Evolutionary conservation across 2,113 vertebrate genomes (phyloP).

Genomic region (Trogon melanurus): DNA sequence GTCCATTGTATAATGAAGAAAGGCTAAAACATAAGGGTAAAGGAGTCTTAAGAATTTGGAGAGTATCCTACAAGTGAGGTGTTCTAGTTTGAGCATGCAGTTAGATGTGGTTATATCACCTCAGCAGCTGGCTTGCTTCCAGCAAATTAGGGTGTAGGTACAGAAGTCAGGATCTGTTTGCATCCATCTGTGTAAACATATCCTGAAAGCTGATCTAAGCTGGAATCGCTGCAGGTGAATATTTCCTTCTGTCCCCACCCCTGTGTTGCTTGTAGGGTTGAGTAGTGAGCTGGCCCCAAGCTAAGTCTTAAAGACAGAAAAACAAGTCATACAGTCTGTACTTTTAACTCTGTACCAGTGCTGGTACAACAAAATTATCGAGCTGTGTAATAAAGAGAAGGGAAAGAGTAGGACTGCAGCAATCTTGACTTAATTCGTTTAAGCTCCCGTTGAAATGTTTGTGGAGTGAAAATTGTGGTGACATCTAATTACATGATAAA

Average conservation of each 20-base stretch:
- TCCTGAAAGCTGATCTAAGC: not conserved
- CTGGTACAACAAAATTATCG: not conserved
- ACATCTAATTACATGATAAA: not conserved
- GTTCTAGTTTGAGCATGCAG: not conserved
- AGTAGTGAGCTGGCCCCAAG: not conserved
- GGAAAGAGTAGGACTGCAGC: not conserved
- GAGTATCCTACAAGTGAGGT: not conserved
- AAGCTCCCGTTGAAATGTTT: not conserved
- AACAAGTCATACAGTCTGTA: not conserved
- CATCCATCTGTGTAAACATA: not conserved
- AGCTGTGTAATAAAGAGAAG: not conserved
- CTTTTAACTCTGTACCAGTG: not conserved
- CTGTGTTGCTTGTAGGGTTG: not conserved
- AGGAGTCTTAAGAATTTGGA: not conserved
- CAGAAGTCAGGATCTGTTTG: not conserved
- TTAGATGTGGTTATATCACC: not conserved
- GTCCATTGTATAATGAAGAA: not conserved
- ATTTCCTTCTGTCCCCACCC: not conserved
- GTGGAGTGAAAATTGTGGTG: not conserved
- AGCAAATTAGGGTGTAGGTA: not conserved
- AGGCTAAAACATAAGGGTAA: not conserved
- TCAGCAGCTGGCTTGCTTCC: not conserved
- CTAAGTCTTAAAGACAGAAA: not conserved
- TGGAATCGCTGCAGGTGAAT: not conserved
- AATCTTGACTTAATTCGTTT: not conserved